Percentiles rank a stretch among this genome's conserved stretches.
phyloP scores from a whole-genome alignment of 2,888 invertebrate genomes.

The Gnatocerus cornutus region DNA sequence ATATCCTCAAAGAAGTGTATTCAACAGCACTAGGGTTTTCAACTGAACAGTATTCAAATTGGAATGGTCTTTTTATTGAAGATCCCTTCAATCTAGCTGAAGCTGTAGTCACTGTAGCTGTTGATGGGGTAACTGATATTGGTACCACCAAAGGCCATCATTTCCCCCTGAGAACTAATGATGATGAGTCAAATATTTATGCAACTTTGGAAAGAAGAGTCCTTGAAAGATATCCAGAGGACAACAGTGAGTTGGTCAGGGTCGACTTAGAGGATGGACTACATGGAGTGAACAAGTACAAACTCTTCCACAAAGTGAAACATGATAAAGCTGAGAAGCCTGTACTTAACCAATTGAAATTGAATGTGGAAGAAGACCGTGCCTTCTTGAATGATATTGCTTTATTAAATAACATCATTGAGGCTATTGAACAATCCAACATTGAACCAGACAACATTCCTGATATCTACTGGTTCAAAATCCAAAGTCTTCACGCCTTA shows the following conservation, averaged over 20 bases:
- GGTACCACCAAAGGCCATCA: constrained; percentile 73
- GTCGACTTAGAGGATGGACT: constrained; percentile 78
- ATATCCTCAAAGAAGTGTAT: constrained; percentile 80
- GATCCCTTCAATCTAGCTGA: constrained; percentile 85
- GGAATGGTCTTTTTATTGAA: constrained; percentile 79
- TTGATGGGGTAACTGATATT: constrained; percentile 79
- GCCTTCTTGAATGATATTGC: constrained; percentile 78
- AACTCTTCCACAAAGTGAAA: constrained; percentile 64
- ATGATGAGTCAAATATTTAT: constrained; percentile 78
- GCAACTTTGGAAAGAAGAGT: constrained; percentile 75
- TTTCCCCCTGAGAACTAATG: constrained; percentile 77
- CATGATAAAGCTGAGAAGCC: constrained; percentile 62
- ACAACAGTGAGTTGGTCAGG: constrained; percentile 77
- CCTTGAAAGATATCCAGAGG: constrained; percentile 76
- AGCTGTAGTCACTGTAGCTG: constrained; percentile 79
- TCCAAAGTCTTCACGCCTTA: constrained; percentile 77
- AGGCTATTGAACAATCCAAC: constrained; percentile 67
- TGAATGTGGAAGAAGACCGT: constrained; percentile 75
- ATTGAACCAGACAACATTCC: constrained; percentile 71
- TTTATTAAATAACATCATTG: constrained; percentile 74
- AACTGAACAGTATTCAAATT: constrained; percentile 80
- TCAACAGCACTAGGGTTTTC: constrained; percentile 83
- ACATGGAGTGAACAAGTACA: constrained; percentile 72
- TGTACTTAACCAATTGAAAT: constrained; percentile 61
- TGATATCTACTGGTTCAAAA: constrained; percentile 80